Conservation (phyloP, 2,888 invertebrate genomes). For the Drosophila paranaensis region DNA sequence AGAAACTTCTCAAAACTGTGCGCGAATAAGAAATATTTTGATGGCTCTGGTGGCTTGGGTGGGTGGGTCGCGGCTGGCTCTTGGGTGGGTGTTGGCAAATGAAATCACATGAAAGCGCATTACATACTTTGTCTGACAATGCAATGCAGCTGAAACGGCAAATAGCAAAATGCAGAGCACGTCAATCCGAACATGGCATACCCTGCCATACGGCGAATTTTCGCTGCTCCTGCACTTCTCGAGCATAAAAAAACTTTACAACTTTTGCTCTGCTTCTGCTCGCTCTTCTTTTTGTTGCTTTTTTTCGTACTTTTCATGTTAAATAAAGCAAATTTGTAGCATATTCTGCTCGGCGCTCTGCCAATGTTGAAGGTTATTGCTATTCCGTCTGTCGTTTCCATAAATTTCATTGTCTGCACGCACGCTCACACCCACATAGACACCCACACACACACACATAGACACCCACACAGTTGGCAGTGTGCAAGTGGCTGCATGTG, state of each 20-base stretch:
- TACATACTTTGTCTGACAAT: conserved; percentile 59
- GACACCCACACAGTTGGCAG: conserved; percentile 7
- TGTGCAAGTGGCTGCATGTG: conserved; percentile 41
- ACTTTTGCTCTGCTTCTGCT: conserved; percentile 41
- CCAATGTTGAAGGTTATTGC: conserved; percentile 44
- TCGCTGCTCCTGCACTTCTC: conserved; percentile 11
- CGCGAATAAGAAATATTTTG: conserved; percentile 13
- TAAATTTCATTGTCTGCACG: conserved; percentile 74
- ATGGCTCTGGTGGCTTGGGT: not conserved
- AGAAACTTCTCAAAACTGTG: conserved; percentile 36
- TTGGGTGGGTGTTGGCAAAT: conserved; percentile 25
- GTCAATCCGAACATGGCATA: conserved; percentile 40
- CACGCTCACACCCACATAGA: conserved; percentile 28
- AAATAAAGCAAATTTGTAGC: conserved; percentile 77
- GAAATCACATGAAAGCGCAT: conserved; percentile 68
- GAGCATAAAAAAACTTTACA: conserved; percentile 55
- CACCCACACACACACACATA: conserved; percentile 10
- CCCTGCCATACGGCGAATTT: conserved; percentile 19
- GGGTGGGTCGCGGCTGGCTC: too few relatives aligned
- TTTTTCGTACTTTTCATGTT: conserved; percentile 45
- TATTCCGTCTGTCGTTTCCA: conserved; percentile 59
- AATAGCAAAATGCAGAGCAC: conserved; percentile 6
- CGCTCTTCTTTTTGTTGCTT: not conserved
- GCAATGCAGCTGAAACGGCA: conserved; percentile 36
- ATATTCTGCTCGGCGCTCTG: conserved; percentile 52